Base-by-base conservation (phyloP, 1,140 invertebrate genomes). In the Brachionus manjavacas region DNA sequence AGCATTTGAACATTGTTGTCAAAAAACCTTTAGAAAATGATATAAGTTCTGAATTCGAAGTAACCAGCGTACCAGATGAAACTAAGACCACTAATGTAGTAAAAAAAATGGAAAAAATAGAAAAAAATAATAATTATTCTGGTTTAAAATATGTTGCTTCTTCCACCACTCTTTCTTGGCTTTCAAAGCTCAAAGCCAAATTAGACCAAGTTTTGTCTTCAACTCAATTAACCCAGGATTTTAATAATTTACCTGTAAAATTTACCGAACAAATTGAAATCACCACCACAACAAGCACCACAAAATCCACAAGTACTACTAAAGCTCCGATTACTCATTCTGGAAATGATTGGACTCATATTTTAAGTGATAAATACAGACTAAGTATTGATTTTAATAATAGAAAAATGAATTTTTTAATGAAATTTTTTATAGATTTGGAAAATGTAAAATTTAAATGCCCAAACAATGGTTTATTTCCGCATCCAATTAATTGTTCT, bases 141-240 rank as follows among this genome's bases (percentile, higher is more conserved):
- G 12, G 46, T 28, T 64, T n/a, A 16, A 49, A 55, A 25, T 16
- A 20, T 20, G 43, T 16, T 55, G 7, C 8, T 41, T 20, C 25
- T 20, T n/a, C 49, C 1, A 64, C 79, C 12, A 60, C 52, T 12
- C 16, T 41, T 11, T 64, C 25, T 41, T 81, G 79, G 79, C 41
- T 81, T 7, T 81, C 52, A 9, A 81, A 81, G 43, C n/a, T 81
- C 8, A 81, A 81, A 68, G 79, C 79, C 25, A 81, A 81, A 35
- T 20, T 81, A 41, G 7, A 43, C 16, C 41, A 76, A 49, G 72
- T 46, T 49, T 49, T 76, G 20, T 76, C 72, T 35, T 76, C 72
- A 8, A 76, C 72, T 49, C 72, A 76, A 49, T 76, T 35, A 25
- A 20, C 39, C 9, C 23, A 76, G n/a, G 12, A 76, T 31, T 11